Percentiles rank a stretch among this genome's conserved stretches.
Conservation (phyloP, 2,888 invertebrate genomes). For the Hymenopus coronatus region DNA sequence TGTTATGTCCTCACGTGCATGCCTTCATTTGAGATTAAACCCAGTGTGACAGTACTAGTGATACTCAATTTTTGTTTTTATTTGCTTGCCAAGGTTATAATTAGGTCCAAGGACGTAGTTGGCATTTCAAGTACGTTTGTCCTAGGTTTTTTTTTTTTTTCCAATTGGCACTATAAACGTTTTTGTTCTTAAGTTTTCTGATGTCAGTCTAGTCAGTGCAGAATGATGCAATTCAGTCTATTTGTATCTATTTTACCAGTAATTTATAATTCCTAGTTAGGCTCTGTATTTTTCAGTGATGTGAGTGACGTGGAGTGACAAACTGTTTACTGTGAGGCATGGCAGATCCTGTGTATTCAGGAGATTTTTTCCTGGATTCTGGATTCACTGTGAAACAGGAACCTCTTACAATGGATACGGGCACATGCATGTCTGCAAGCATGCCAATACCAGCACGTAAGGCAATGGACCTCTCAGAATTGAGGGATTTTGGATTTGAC, state of each 20-base stretch:
- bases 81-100: slow-evolving; percentile 23
- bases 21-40: background rate
- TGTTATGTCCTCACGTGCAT: background rate
- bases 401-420: slow-evolving; percentile 49
- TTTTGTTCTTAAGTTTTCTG: background rate
- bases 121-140: background rate
- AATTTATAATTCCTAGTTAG: background rate
- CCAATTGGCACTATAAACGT: background rate
- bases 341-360: slow-evolving; percentile 60
- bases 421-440: slow-evolving; percentile 53
- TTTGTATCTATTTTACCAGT: background rate
- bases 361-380: slow-evolving; percentile 62
- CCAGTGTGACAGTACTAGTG: background rate
- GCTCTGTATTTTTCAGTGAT: background rate
- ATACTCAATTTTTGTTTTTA: background rate
- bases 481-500: slow-evolving; percentile 55
- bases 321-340: slow-evolving; percentile 43
- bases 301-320: background rate
- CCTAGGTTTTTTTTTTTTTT: background rate
- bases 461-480: slow-evolving; percentile 44
- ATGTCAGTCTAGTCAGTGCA: background rate
- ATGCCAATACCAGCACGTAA: slow-evolving; percentile 63
- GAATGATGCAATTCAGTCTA: background rate
- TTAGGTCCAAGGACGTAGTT: slow-evolving; percentile 16
- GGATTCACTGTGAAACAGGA: slow-evolving; percentile 64